Evolutionary conservation across 2,797 vertebrate genomes (phyloP), one percentile per base, ranked within the genome.

Genomic region (Rhinatrema bivittatum): DNA sequence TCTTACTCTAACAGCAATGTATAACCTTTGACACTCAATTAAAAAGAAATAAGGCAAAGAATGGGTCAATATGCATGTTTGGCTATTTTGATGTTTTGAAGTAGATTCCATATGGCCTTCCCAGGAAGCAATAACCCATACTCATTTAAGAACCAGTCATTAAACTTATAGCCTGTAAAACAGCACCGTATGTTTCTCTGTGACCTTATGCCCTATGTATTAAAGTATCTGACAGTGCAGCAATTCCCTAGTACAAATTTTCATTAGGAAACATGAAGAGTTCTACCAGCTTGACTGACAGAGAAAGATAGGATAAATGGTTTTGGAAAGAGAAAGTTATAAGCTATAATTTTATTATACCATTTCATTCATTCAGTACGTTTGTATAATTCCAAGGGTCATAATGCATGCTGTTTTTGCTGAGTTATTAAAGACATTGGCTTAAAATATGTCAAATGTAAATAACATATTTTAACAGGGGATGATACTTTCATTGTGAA

Each of bases 11-110:
- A 73, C 60, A 72, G 70, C 63, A 71, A 72, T 37, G 41, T 29
- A 34, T 59, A 65, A 76, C 79, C 76, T 79, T 68, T 34, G 65
- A 64, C 69, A 68, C 59, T 42, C 70, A 74, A 80, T 81, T 85
- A 78, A 75, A 78, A 70, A 64, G 65, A 77, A 76, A 75, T 60
- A 77, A 76, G 43, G 43, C 60, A 76, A 72, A 74, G 63, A 69
- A 60, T 34, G 36, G 54, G 72, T 69, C 61, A 73, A 58, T 71
- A 76, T 68, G 50, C 30, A 60, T 56, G 39, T 62, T 38, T 63
- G 49, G 17, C 8, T 60, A 72, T 24, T 31, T 17, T 26, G 7
- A 62, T 51, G 28, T 49, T 52, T 47, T 37, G 21, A 46, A 70
- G 65, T 60, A 62, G 70, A 60, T 55, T 72, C 33, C 32, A 44